Base-by-base conservation (phyloP, 2,113 vertebrate species). In the Tetrao urogallus region DNA sequence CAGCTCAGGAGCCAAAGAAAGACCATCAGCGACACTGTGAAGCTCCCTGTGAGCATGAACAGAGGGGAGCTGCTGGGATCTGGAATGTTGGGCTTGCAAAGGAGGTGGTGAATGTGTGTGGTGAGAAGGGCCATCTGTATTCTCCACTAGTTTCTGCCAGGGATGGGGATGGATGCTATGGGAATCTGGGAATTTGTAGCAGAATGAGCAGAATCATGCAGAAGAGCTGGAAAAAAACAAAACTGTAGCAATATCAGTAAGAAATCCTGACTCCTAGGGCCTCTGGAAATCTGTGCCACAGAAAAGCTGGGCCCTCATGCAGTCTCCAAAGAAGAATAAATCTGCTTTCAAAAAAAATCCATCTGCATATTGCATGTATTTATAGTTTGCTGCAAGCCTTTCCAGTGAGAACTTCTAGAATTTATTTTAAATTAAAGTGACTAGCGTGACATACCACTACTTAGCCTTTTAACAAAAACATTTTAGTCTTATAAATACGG, bases 401-500 rank as follows among this genome's bases (percentile, higher is more conserved):
- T 93, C 92, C 94, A 95, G 93, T 94, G 88, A 97, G 93, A 95
- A 95, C 94, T 93, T 95, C n/a, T 40, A 82, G 92, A 94, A 94
- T 94, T 92, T 88, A 94, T 95, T 95, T 95, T 86, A 96, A 96
- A 96, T 94, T 87, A 79, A 96, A 96, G 95, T 84, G 95, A 96
- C 94, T 92, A 94, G 95, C 76, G 13, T 96, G 95, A 91, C 95
- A 95, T 95, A 94, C 86, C 92, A 89, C 83, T 89, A 89, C 91
- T 95, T 96, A 95, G 92, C 87, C 95, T 95, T 94, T 94, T 96
- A 96, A 96, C 86, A 96, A 93, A 96, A 95, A 94, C 86, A 93
- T 92, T 96, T 95, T 74, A 78, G 94, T 95, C 4, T 4, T 91
- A 94, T 97, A 96, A 96, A 95, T 94, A 91, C 82, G 67, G 87